Evolutionary conservation across 2,888 invertebrate species (phyloP).

Genomic region (Diarsia dahlii): DNA sequence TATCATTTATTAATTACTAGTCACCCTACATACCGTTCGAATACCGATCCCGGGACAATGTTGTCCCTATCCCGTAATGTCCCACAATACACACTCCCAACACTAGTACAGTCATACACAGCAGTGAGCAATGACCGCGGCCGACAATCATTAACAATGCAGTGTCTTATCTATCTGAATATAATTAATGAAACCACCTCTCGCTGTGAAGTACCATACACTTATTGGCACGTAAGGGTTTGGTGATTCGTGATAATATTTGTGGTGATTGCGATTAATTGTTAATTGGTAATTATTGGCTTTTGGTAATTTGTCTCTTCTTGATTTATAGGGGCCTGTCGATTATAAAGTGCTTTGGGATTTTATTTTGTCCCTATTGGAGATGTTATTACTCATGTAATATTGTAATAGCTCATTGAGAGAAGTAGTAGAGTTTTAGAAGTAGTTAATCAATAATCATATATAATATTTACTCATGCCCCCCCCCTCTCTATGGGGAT

Average conservation of each 20-base stretch:
- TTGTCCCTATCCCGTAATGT: neutral
- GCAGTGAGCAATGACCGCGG: conserved; percentile 86
- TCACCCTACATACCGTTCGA: neutral
- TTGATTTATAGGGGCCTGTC: neutral
- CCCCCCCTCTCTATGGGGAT: too few relatives aligned
- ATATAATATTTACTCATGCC: too few relatives aligned
- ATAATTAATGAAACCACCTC: conserved; percentile 90
- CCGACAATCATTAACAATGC: conserved; percentile 87
- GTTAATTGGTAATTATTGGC: conserved; percentile 23
- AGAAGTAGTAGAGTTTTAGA: neutral
- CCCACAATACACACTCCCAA: conserved; percentile 16
- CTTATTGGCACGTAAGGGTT: conserved; percentile 64
- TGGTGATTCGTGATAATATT: conserved; percentile 45
- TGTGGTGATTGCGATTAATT: conserved; percentile 35
- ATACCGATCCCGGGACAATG: neutral
- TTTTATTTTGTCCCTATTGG: neutral
- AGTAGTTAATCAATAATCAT: too few relatives aligned
- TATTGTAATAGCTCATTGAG: too few relatives aligned
- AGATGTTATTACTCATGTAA: too few relatives aligned
- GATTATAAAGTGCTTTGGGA: neutral
- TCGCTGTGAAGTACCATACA: conserved; percentile 81
- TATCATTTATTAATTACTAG: neutral
- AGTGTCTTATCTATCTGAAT: conserved; percentile 89
- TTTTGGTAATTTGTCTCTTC: neutral
- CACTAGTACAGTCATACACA: conserved; percentile 76